Conservation (phyloP, 2,113 vertebrate species). For the Rhinolophus sinicus region DNA sequence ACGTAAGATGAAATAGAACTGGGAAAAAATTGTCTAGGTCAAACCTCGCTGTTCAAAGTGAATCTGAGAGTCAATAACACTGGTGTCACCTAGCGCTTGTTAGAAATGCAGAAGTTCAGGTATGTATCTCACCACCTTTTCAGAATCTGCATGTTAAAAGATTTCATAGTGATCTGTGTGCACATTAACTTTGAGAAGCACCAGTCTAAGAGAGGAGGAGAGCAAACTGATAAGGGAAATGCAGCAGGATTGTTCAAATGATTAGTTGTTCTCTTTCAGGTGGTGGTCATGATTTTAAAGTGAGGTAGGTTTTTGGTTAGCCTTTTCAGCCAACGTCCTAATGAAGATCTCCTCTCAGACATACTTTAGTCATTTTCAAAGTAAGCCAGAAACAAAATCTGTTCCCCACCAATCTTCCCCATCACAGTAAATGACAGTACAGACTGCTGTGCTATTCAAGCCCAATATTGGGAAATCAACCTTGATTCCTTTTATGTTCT, state of each 20-base stretch:
- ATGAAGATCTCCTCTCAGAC: neutral
- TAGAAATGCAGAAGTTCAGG: neutral
- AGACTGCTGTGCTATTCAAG: neutral
- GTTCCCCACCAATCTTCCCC: neutral
- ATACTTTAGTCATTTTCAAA: neutral
- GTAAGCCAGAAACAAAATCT: neutral
- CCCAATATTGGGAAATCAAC: neutral
- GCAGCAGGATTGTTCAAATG: neutral
- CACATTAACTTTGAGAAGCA: neutral
- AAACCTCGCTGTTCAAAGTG: neutral
- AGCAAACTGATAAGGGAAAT: neutral
- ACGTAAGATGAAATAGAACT: neutral
- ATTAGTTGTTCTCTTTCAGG: neutral
- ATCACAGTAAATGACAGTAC: neutral
- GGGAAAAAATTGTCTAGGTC: neutral
- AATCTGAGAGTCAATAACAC: neutral
- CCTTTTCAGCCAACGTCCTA: neutral
- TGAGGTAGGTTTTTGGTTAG: neutral
- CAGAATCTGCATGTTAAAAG: neutral
- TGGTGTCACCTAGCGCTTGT: neutral
- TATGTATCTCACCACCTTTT: neutral
- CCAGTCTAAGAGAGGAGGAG: too few species aligned
- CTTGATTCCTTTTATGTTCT: neutral
- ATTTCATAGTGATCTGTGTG: neutral
- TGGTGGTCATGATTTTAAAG: neutral